These are phyloP conservation scores for Oithona nana DNA, from an alignment of 2,888 invertebrate genomes.

Conservation along the genomic window DNA sequence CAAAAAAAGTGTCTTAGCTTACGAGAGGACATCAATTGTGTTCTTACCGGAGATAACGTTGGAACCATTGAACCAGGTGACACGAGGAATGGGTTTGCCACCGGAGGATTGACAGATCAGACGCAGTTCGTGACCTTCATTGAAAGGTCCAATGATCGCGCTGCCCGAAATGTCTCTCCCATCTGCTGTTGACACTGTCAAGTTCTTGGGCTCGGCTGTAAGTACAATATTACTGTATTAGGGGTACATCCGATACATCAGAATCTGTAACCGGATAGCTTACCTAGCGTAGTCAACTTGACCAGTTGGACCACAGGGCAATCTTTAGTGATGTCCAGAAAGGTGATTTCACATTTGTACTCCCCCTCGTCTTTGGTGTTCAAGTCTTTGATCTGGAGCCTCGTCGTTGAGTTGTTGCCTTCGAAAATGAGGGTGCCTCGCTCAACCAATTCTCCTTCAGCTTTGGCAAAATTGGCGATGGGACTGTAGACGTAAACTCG, in stretches of 20 bases:
- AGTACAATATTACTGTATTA: too few relatives aligned
- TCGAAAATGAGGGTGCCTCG: constrained; percentile 47
- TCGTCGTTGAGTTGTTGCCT: constrained; percentile 42
- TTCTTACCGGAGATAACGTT: constrained; percentile 39
- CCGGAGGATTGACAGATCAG: constrained; percentile 53
- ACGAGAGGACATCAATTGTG: neutral
- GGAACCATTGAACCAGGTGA: constrained; percentile 64
- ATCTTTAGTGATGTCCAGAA: constrained; percentile 53
- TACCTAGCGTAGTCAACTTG: constrained; percentile 55
- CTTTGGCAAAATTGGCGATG: constrained; percentile 41
- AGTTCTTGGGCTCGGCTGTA: constrained; percentile 16
- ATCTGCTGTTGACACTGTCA: constrained; percentile 13
- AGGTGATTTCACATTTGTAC: constrained; percentile 49
- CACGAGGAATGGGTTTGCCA: constrained; percentile 63
- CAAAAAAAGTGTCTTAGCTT: neutral
- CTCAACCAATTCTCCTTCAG: constrained; percentile 48
- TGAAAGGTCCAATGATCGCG: constrained; percentile 44
- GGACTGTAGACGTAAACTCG: constrained; percentile 57
- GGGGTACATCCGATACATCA: too few relatives aligned
- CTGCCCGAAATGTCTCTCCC: neutral
- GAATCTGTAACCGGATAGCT: constrained; percentile 43
- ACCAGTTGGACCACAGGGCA: constrained; percentile 63
- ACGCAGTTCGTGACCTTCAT: constrained; percentile 46
- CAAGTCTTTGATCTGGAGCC: constrained; percentile 44
- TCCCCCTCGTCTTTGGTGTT: constrained; percentile 53